These are phyloP conservation scores for Leptothorax acervorum DNA, from an alignment of 2,888 invertebrate genomes.

Conservation along the genomic window DNA sequence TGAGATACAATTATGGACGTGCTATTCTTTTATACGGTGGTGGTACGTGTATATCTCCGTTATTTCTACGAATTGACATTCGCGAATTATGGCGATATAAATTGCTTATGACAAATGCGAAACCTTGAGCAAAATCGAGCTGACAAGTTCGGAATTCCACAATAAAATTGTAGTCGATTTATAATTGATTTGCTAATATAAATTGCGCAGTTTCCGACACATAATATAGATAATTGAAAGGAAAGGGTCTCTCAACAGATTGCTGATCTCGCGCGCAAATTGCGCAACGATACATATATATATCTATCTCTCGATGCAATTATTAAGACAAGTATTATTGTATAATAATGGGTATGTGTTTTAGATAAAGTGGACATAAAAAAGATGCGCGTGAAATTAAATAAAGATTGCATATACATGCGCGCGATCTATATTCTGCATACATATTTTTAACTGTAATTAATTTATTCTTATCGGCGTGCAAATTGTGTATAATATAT, in stretches of 20 bases:
- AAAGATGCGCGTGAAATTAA: too few relatives aligned
- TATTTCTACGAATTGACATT: background rate
- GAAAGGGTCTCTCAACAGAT: background rate
- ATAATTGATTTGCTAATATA: background rate
- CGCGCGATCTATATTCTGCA: too few relatives aligned
- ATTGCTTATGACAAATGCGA: too few relatives aligned
- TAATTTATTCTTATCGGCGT: too few relatives aligned
- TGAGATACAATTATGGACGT: conserved; percentile 12
- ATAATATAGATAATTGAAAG: background rate
- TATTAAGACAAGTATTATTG: background rate
- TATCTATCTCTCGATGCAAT: background rate
- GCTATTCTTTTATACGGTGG: background rate
- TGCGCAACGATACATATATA: background rate
- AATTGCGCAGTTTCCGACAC: background rate
- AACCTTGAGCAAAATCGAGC: background rate
- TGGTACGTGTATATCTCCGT: background rate
- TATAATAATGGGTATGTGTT: too few relatives aligned
- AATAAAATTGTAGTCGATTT: background rate
- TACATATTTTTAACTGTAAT: too few relatives aligned
- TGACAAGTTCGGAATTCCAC: background rate
- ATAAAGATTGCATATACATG: too few relatives aligned
- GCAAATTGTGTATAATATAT: too few relatives aligned
- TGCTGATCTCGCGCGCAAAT: background rate
- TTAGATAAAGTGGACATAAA: too few relatives aligned
- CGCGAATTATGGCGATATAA: background rate